Percentiles rank a stretch among this genome's conserved stretches.
phyloP scores from a whole-genome alignment of 1,140 invertebrate species.

The Plodia interpunctella region DNA sequence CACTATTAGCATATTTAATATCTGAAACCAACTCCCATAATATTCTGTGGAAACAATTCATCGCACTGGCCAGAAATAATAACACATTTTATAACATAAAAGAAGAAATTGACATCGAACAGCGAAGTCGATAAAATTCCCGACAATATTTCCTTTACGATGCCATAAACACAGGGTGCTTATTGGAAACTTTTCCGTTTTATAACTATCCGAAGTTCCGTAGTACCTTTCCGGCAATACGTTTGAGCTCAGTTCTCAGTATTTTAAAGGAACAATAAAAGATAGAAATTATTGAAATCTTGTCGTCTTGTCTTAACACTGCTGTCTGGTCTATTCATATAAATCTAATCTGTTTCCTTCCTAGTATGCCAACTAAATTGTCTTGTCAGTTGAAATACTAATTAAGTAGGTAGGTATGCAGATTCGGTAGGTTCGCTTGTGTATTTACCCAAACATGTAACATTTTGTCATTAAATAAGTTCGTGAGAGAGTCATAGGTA shows the following conservation, averaged over 20 bases:
- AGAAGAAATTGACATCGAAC: not conserved
- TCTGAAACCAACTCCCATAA: no score
- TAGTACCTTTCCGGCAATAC: not conserved
- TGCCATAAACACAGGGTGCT: not conserved
- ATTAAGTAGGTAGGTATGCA: no score
- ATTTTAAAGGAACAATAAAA: slow-evolving; percentile 10
- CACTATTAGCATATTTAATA: no score
- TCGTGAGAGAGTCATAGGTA: no score
- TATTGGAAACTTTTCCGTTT: slow-evolving; percentile 3
- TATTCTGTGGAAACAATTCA: no score
- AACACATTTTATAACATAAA: not conserved
- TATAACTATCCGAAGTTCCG: slow-evolving; percentile 1
- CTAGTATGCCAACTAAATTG: not conserved
- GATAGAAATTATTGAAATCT: slow-evolving; percentile 2
- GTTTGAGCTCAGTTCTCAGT: not conserved
- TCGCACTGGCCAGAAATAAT: no score
- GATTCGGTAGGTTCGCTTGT: no score
- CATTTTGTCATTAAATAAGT: no score
- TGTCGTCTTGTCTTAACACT: no score
- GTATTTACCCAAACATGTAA: no score
- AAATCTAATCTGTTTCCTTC: not conserved
- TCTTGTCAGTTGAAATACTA: no score
- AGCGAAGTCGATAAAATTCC: not conserved
- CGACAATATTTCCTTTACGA: not conserved
- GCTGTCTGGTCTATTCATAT: not conserved